Conservation (phyloP, 2,113 vertebrate species). For the Rhabdomys dilectus region DNA sequence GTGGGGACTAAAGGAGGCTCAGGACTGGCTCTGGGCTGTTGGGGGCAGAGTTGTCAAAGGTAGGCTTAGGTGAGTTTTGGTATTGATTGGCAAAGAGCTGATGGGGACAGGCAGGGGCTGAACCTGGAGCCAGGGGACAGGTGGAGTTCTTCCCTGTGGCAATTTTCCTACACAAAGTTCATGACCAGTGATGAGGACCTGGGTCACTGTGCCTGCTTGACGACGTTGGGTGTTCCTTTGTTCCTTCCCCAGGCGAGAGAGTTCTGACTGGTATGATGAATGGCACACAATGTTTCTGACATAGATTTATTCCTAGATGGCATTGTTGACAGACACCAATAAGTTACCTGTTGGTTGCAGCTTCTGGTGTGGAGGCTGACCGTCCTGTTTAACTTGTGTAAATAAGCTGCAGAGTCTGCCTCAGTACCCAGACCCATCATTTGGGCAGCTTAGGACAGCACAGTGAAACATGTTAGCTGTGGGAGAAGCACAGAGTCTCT, state of each 20-base stretch:
- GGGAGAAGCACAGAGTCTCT: neutral
- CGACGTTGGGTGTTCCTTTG: neutral
- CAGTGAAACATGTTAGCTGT: neutral
- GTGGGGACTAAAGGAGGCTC: no score
- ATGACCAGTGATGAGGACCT: neutral
- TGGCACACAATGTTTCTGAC: neutral
- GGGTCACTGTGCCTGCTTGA: no score
- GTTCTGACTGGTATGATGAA: neutral
- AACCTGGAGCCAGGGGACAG: no score
- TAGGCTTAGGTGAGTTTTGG: neutral
- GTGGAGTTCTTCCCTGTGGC: neutral
- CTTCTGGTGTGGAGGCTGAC: neutral
- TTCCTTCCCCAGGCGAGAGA: neutral
- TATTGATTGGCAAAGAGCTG: neutral
- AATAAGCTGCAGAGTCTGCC: neutral
- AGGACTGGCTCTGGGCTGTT: neutral
- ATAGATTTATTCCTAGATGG: neutral
- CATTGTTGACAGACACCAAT: neutral
- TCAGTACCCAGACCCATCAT: no score
- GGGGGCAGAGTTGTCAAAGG: neutral
- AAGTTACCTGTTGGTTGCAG: neutral
- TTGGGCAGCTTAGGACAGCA: neutral
- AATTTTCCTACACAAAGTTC: neutral
- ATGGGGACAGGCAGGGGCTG: neutral
- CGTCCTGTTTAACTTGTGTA: neutral